Percentiles rank a stretch among this genome's conserved stretches.
These are phyloP conservation scores for Stegostoma tigrinum DNA, from an alignment of 2,113 vertebrate genomes.

Conservation along the genomic window DNA sequence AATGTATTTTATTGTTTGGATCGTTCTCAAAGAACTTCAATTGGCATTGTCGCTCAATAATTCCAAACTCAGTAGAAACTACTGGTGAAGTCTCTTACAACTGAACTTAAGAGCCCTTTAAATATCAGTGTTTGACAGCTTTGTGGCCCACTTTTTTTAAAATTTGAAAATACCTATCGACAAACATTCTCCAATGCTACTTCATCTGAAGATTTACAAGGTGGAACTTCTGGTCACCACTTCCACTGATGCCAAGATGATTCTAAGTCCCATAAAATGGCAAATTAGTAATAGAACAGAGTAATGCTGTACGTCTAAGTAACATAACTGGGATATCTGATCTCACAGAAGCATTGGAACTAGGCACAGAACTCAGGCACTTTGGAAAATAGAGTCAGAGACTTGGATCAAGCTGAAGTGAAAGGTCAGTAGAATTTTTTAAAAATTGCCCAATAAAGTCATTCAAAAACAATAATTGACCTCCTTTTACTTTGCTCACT, in stretches of 20 bases:
- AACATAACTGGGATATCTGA: not conserved
- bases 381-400: not conserved
- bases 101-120: not conserved
- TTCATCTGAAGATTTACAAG: not conserved
- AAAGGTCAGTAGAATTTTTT: not conserved
- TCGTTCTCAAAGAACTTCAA: not conserved
- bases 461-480: not conserved
- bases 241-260: not conserved
- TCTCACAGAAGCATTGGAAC: not conserved
- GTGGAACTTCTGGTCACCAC: not conserved
- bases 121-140: not conserved
- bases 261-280: not conserved
- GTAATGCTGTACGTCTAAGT: not conserved
- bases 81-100: not conserved
- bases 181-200: not conserved
- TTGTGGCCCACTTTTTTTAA: not conserved
- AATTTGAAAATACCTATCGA: not conserved
- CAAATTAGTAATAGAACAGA: not conserved
- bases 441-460: too few species aligned
- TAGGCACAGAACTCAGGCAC: not conserved
- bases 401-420: not conserved
- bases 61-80: not conserved
- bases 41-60: not conserved
- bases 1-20: not conserved
- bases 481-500: not conserved